Base-by-base conservation (phyloP, 2,888 invertebrate species). In the Chrysopilus asiliformis region DNA sequence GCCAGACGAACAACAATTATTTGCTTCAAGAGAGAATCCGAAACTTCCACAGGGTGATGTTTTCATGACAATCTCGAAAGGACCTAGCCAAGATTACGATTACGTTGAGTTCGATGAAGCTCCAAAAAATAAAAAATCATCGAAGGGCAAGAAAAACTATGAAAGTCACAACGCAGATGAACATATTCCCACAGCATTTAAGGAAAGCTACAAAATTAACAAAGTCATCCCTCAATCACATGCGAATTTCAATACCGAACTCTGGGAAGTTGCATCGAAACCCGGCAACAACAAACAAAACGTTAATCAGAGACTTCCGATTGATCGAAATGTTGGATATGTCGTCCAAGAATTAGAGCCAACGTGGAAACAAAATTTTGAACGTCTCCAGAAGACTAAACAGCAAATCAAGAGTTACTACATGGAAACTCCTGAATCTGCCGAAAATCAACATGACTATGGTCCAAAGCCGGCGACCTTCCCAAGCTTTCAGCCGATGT, bases 21-120 rank as follows among this genome's bases (percentile, higher is more conserved):
- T 38, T 10, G 34, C 29, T 4, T 31, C 38, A 10, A 39, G 38
- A 32, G 41, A 43, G 30, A 43, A 42, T 39, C 24, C 39, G n/a
- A 29, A 40, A 10, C 26, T 47, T 2, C 48, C 48, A 4, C 36
- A 38, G 4, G 43, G 43, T 15, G 48, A 48, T 37, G 39, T 48
- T 16, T 35, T 43, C 24, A 36, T 46, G 12, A 27, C 42, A 22
- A n/a, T 48, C 2, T 39, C 38, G 17, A 38, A 39, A 37, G 35
- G 36, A 15, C 36, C 38, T 8, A 16, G 26, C 19, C 27, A 22
- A 16, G 41, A 43, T 16, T 42, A 45, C 17, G 41, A 42, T 29
- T 33, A 44, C 25, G 36, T 41, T 26, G 38, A 43, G 15, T 40
- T 39, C 20, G 31, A 43, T 24, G 36, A 22, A 2, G 24, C 9